Evolutionary conservation across 2,888 invertebrate genomes (phyloP), one percentile per base, ranked within the genome.

Genomic region (Tinea trinotella): DNA sequence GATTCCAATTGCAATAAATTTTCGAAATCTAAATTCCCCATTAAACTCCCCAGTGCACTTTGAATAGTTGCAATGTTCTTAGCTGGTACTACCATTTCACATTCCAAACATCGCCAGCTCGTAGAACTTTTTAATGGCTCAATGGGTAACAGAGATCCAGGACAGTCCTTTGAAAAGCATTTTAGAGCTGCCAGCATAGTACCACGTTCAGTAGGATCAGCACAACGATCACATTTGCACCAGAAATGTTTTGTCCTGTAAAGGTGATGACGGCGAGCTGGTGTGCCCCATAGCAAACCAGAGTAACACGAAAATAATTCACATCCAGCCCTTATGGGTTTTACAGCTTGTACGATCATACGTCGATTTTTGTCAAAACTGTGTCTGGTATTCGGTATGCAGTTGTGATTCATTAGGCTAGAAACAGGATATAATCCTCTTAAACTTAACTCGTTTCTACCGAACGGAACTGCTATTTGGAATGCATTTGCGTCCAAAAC

Each of bases 221-320:
- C 70, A 66, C 93, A 93, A 54, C 93, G 81, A 2, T 75, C 68
- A 64, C 93, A 93, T 55, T 70, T 74, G 66, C 93, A 93, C 50
- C 80, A 68, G 64, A 93, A 93, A 68, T 91, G 89, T 73, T 93
- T 93, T 0, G 92, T 91, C 61, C 82, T 82, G 58, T 74, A 76
- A 15, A 93, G 75, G 64, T 91, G 89, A 30, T 87, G 79, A 10
- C 90, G 78, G 54, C 93, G 81, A 10, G 89, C 85, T 2, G 87
- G 77, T 0, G 92, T 92, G 34, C 90, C 90, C 92, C 93, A 93
- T 46, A 91, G 70, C 18, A 89, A 62, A 56, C 90, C 88, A 0
- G 91, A 87, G 63, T 93, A 93, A 46, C 89, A 88, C 53, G 90
- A 88, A 52, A 89, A 89, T 57, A 93, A 86, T 73, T 92, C 92